Evolutionary conservation across 2,888 invertebrate species (phyloP), one percentile per base, ranked within the genome.

Genomic region (Acheta domesticus): DNA sequence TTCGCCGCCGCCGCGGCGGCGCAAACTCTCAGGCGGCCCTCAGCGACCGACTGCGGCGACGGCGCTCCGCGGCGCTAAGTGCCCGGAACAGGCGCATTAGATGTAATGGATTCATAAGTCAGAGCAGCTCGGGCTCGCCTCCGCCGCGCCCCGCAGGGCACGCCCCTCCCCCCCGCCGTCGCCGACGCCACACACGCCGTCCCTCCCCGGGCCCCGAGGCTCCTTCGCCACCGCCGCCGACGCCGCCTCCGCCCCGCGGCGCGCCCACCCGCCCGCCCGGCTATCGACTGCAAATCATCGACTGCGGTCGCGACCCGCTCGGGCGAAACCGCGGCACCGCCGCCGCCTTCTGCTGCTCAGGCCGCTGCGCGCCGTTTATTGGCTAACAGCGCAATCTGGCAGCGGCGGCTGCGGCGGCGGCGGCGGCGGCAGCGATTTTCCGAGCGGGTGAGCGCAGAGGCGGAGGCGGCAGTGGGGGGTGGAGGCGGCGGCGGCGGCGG

Each of bases 81-180:
- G 62, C 16, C 62, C 62, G 62, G 62, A 62, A 62, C 62, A 62
- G n/a, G 62, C 62, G 62, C 62, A 62, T 62, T 62, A 62, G 62
- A n/a, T 62, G 62, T 62, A 62, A 62, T 62, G 62, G 62, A 62
- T 62, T 62, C 62, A 62, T 62, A 62, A 62, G 62, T 62, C 62
- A 62, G 62, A 12, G 62, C 16, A 14, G 62, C 36, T 36, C 0
- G 36, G 36, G 36, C 36, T 36, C 36, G 36, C 36, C 36, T 36
- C 8, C 36, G 36, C 36, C 36, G 36, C 36, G 36, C 36, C 36
- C 36, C 36, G 36, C 36, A 8, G 36, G 36, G 36, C 36, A 36
- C 36, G 36, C 36, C 23, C 36, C 36, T 4, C 36, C 36, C 36
- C 36, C 36, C 36, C 36, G 36, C 36, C 36, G 5, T 36, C 36